Percentiles rank a stretch among this genome's conserved stretches.
Conservation (phyloP, 2,113 vertebrate species). For the Alaudala cheleensis region DNA sequence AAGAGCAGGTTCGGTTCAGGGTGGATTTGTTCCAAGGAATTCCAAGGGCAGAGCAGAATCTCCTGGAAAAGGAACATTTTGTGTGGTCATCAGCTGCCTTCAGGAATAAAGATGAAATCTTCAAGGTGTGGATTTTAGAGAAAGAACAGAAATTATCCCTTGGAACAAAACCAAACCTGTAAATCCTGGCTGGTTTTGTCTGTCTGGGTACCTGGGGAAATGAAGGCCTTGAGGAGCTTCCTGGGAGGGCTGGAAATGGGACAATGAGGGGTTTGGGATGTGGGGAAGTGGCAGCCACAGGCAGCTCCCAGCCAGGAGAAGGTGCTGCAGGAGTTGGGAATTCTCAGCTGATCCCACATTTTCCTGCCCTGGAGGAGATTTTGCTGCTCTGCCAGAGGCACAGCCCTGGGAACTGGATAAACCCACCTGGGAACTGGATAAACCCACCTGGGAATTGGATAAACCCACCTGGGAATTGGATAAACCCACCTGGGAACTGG, state of each 20-base stretch:
- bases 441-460: no score
- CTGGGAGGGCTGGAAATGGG: not conserved
- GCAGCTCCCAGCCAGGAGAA: not conserved
- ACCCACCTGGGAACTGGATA: no score
- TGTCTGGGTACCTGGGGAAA: not conserved
- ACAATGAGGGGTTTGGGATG: not conserved
- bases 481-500: no score
- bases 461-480: no score
- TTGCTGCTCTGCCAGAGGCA: not conserved
- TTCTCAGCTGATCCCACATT: not conserved
- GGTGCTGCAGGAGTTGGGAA: not conserved
- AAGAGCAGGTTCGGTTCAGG: not conserved
- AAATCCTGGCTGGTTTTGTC: not conserved
- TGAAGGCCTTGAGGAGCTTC: not conserved
- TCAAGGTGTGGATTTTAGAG: not conserved
- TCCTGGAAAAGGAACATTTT: not conserved
- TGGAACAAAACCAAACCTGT: not conserved
- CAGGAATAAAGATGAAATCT: not conserved
- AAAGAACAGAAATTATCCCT: not conserved
- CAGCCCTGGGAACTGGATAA: not conserved
- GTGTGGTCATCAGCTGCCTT: not conserved
- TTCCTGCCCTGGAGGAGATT: not conserved
- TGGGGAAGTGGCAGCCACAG: not conserved
- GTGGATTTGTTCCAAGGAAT: not conserved
- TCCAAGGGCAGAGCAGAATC: not conserved